Base-by-base conservation (phyloP, 2,797 vertebrate genomes). In the Toxotes lorentzi region DNA sequence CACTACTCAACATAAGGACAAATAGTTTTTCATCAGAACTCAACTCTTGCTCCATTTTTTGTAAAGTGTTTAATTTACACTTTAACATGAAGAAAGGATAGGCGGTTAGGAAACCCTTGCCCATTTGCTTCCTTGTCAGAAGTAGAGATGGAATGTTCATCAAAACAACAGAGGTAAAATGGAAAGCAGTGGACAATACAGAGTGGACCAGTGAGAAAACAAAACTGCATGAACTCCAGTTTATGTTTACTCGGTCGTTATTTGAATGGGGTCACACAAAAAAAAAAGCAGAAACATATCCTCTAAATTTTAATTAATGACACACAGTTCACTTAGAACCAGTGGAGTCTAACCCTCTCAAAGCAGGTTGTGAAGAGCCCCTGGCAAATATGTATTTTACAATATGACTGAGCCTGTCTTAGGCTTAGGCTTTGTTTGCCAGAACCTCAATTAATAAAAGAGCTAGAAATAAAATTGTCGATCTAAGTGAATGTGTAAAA, bases 1-100 rank as follows among this genome's bases (percentile, higher is more conserved):
- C 67, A 51, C 61, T 24, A 27, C 47, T 69, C 59, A 76, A 79
- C 60, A 76, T 43, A 54, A 50, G 32, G 54, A 48, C 30, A 56
- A 69, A 68, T 0, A 0, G 38, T 38, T 50, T 60, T 68, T 79
- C 58, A 47, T 58, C 30, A 14, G 27, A 47, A 54, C 32, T 47
- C 24, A 56, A 35, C 59, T 34, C 11, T 21, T 23, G 34, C 41
- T 2, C 19, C 4, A n/a, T 43, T 62, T 74, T 6, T 7, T 71
- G 14, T 27, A 7, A 21, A 40, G 10, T 27, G 7, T 13, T 19
- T 35, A 43, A 67, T 27, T 70, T 47, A 65, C 14, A 41, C 5
- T 4, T 19, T 12, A 4, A 47, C 1, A 23, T 1, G 1, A 63
- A 19, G 41, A 59, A 13, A 40, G 3, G 30, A 40, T 11, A 16